A percentile compares a stretch with the other conserved stretches of the same genome.
Conservation (phyloP, 2,888 invertebrate species). For the Masnerella sp. region DNA sequence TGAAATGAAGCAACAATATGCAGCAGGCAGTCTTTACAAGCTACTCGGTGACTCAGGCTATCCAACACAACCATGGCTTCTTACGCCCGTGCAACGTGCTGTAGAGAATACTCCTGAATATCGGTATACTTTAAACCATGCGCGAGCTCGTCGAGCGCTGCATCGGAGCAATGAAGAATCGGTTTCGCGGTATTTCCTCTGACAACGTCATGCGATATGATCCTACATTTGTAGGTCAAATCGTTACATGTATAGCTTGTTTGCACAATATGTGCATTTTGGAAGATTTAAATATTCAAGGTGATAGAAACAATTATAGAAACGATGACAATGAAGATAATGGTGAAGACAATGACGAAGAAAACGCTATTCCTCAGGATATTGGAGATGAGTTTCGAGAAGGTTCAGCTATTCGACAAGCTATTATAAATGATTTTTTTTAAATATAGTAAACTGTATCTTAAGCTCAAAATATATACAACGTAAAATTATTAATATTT, state of each 20-base stretch:
- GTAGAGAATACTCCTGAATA: background rate
- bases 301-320: background rate
- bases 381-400: slow-evolving; percentile 2
- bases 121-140: background rate
- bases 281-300: background rate
- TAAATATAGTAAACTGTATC: too few relatives aligned
- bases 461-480: too few relatives aligned
- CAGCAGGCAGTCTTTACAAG: slow-evolving; percentile 5
- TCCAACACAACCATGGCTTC: slow-evolving; percentile 10
- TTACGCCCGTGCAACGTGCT: background rate
- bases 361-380: background rate
- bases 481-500: slow-evolving; percentile 1
- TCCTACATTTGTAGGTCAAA: slow-evolving; percentile 2
- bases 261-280: slow-evolving; percentile 7
- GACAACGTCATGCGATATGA: slow-evolving; percentile 10
- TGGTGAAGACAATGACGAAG: background rate
- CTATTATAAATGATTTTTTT: slow-evolving; percentile 4
- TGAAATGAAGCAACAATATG: slow-evolving; percentile 4
- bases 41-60: slow-evolving; percentile 5
- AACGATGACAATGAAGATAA: background rate
- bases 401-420: slow-evolving; percentile 3
- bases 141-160: slow-evolving; percentile 8
- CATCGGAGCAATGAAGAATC: slow-evolving; percentile 1
- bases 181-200: slow-evolving; percentile 4
- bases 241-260: background rate